A percentile compares a stretch with the other conserved stretches of the same genome.
These are phyloP conservation scores for Cyprinodon brontotheroides DNA, from an alignment of 2,113 vertebrate genomes.

Conservation along the genomic window DNA sequence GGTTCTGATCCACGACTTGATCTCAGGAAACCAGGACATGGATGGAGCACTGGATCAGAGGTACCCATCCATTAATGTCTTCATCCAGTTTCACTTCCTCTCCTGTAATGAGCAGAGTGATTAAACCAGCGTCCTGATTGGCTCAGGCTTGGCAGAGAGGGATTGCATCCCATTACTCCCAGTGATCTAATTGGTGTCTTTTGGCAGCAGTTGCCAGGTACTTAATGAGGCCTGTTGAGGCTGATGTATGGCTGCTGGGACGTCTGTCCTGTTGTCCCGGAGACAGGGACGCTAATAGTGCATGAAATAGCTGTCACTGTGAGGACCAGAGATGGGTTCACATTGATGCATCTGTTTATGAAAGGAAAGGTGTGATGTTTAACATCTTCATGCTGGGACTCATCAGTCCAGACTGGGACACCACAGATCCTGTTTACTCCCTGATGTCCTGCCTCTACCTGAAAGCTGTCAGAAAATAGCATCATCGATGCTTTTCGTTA, in stretches of 20 bases:
- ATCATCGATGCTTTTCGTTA: too few relatives aligned
- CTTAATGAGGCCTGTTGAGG: conserved; percentile 76
- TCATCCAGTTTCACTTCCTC: too few relatives aligned
- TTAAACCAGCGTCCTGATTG: conserved; percentile 58
- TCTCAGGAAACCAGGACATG: too few relatives aligned
- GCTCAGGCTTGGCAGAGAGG: conserved; percentile 55
- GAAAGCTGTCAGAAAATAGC: too few relatives aligned
- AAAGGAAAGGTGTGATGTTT: too few relatives aligned
- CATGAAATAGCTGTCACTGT: conserved; percentile 38
- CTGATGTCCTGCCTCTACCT: too few relatives aligned
- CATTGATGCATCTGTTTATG: background rate
- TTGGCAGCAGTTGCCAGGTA: conserved; percentile 69
- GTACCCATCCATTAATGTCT: too few relatives aligned
- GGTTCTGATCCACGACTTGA: too few relatives aligned
- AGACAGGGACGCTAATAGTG: conserved; percentile 37
- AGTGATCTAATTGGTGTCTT: conserved; percentile 71
- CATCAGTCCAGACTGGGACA: too few relatives aligned
- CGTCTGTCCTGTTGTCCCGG: conserved; percentile 6
- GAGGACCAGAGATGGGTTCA: conserved; percentile 13
- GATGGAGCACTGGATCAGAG: too few relatives aligned
- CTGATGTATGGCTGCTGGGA: conserved; percentile 70
- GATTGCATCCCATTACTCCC: conserved; percentile 56
- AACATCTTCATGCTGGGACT: too few relatives aligned
- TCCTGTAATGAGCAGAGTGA: conserved; percentile 5
- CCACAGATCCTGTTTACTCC: too few relatives aligned